Base-by-base conservation (phyloP, 2,888 invertebrate genomes). In the Drosophila atroscutellata region DNA sequence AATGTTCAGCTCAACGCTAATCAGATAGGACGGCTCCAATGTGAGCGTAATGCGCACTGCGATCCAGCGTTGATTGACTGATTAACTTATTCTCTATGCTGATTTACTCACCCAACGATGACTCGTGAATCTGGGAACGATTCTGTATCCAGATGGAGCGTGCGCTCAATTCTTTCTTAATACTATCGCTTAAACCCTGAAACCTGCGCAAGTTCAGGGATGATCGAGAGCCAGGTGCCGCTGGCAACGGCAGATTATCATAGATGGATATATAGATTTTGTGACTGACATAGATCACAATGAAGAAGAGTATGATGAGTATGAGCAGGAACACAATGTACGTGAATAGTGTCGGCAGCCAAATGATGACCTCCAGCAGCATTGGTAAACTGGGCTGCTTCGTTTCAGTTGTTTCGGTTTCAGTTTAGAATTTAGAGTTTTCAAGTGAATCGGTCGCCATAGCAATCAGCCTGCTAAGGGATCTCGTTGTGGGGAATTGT, bases 261-360 rank as follows among this genome's bases (percentile, higher is more conserved):
- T 91, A 92, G 37, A 93, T 77, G 57, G 86, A 91, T 5, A 90
- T 83, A 39, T 92, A 93, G 60, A 93, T 85, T 77, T 92, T 93
- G 55, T 93, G 92, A 51, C 91, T 90, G 56, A 92, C 86, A 71
- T 93, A 93, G 67, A 92, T 83, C 34, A 92, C 88, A 55, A 93
- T 91, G 65, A 93, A 92, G 77, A 91, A 86, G 61, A 93, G 80
- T 62, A 93, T 93, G 66, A 90, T 80, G 32, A 92, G 79, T 24
- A 93, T 89, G 54, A 93, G 76, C 45, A 90, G 77, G 59, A 93
- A 88, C 42, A 93, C 88, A 37, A 90, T 83, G 72, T 92, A 93
- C n/a, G 92, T 92, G 78, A 93, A 90, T 18, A 92, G 87, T 60
- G 90, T 91, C 57, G 92, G 93, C 74, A 93, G 91, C 72, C 92